Percentiles rank a stretch among this genome's conserved stretches.
These are phyloP conservation scores for Hipposideros armiger DNA, from an alignment of 2,113 vertebrate species.

Conservation along the genomic window DNA sequence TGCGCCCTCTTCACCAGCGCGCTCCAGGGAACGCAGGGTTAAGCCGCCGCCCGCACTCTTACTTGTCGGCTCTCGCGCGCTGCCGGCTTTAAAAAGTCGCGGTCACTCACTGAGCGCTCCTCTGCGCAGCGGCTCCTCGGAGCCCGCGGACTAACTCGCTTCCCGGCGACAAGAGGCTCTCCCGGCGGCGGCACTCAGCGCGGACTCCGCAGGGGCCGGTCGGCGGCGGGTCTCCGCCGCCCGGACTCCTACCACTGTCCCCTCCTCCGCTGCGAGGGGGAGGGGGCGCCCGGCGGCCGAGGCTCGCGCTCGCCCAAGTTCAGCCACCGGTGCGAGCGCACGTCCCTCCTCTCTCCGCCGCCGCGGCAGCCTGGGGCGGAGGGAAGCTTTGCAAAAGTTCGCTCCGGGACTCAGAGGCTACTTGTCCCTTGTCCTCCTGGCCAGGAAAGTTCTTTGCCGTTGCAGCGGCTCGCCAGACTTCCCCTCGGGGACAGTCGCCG, in stretches of 20 bases:
- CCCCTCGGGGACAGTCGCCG: background rate
- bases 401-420: constrained; percentile 53
- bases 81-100: constrained; percentile 71
- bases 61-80: constrained; percentile 53
- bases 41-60: constrained; percentile 47
- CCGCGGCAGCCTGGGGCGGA: constrained; percentile 38
- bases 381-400: constrained; percentile 74
- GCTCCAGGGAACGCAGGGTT: constrained; percentile 60
- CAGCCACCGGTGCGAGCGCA: constrained; percentile 29
- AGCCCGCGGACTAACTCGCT: background rate
- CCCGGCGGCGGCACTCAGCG: background rate
- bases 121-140: background rate
- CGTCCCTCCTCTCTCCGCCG: constrained; percentile 15
- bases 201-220: background rate
- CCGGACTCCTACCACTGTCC: constrained; percentile 39
- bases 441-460: constrained; percentile 71
- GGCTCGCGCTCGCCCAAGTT: constrained; percentile 67
- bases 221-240: constrained; percentile 51
- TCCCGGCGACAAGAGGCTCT: background rate
- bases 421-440: constrained; percentile 70
- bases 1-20: constrained; percentile 58
- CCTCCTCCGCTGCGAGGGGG: constrained; percentile 73
- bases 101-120: constrained; percentile 67
- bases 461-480: constrained; percentile 50
- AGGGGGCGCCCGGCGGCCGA: constrained; percentile 57